Base-by-base conservation (phyloP, 2,888 invertebrate species). In the Leistus spinibarbis region DNA sequence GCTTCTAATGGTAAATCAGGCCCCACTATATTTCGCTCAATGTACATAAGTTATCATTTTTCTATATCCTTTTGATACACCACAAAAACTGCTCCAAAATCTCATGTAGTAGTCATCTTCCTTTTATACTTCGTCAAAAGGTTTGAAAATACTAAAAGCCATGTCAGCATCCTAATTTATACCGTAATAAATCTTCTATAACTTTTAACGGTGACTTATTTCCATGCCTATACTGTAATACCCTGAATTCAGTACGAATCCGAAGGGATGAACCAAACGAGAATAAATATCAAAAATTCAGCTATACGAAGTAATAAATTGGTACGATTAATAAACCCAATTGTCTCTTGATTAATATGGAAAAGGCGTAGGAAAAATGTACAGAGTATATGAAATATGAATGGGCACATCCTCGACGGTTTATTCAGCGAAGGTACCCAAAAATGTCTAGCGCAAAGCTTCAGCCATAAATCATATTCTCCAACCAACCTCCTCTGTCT, bases 351-450 rank as follows among this genome's bases (percentile, higher is more conserved):
- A 40, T 40, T 40, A 40, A 40, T 40, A 40, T 40, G 40, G 5
- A 40, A 13, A 40, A 10, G 40, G 40, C n/a, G n/a, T n/a, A n/a
- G n/a, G n/a, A n/a, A n/a, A 40, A 40, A 40, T 4, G 13, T 7
- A 13, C 13, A 40, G 40, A 40, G 40, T 40, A 13, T 40, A 40
- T 40, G 40, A 40, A 40, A 40, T 40, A 40, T 40, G 40, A 40
- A 40, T 40, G 40, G 40, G 40, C 67, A 22, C 54, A 67, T 67
- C 67, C 54, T 24, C 57, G 67, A 20, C 56, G 69, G 27, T 57
- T 57, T 57, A 19, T 57, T 20, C 27, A 19, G 40, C 40, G 60
- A 56, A 57, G 40, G 24, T 23, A 24, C 19, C 60, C 60, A 16
- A 57, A 20, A 40, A 40, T 40, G 40, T 40, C 40, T 40, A 40